Evolutionary conservation across 1,140 invertebrate genomes (phyloP).

Genomic region (Battus philenor): DNA sequence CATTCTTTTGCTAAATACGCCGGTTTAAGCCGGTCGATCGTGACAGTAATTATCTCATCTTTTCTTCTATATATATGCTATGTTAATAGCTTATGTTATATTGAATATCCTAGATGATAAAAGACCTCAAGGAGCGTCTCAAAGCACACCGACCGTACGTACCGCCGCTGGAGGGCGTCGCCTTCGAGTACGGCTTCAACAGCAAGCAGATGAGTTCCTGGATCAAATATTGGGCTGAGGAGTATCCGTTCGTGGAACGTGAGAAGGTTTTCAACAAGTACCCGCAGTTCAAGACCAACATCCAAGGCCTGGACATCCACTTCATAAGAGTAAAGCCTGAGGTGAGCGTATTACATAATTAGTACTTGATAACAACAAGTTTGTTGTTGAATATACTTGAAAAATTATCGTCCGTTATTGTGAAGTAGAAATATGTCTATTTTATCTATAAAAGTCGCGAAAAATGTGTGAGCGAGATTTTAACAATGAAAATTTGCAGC

Average conservation of each 20-base stretch:
- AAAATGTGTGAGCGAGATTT: too few species aligned
- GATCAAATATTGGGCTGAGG: conserved; percentile 81
- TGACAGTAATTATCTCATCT: too few species aligned
- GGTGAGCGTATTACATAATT: too few species aligned
- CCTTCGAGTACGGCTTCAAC: conserved; percentile 87
- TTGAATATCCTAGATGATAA: conserved; percentile 70
- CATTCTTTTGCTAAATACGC: too few species aligned
- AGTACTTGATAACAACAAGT: too few species aligned
- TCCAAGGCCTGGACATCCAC: conserved; percentile 81
- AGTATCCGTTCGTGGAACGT: conserved; percentile 82
- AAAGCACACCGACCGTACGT: conserved; percentile 66
- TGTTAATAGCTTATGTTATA: background rate
- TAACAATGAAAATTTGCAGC: too few species aligned
- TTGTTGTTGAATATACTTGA: too few species aligned
- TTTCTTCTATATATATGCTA: too few species aligned
- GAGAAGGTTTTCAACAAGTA: conserved; percentile 82
- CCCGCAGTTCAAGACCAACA: conserved; percentile 83
- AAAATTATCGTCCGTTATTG: too few species aligned
- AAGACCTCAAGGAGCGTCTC: conserved; percentile 79
- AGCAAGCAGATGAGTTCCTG: conserved; percentile 78
- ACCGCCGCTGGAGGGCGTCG: conserved; percentile 79
- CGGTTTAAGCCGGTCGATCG: too few species aligned
- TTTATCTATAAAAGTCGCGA: too few species aligned
- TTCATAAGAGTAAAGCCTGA: conserved; percentile 6
- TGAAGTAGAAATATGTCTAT: too few species aligned